Evolutionary conservation across 2,888 invertebrate species (phyloP), one percentile per base, ranked within the genome.

Genomic region (Drosophila falleni): DNA sequence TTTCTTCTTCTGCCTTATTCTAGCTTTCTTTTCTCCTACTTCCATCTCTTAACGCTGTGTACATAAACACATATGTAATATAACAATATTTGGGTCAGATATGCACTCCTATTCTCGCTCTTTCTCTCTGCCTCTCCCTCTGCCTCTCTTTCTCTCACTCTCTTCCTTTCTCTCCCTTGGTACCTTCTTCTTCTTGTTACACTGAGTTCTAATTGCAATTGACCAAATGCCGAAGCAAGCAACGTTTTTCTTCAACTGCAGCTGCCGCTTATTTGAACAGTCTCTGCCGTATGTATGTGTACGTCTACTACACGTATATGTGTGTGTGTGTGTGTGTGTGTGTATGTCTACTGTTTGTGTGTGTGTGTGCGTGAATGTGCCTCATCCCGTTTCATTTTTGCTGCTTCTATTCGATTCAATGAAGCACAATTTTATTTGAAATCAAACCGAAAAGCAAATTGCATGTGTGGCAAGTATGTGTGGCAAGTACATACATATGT

Each of bases 351-450:
- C 54, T 51, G 13, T 39, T 15, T 67, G 44, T n/a, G n/a, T 62
- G 37, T 46, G 19, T 51, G 29, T 53, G 31, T 56, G n/a, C 44
- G 51, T 50, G 10, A n/a, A n/a, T 69, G 42, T 53, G 54, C 74
- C 35, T 56, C 65, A 59, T 31, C 60, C 64, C 65, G 60, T 74
- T 56, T 82, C 72, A 80, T 82, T 80, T 80, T 86, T 78, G 74
- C 84, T 67, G 81, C 89, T 86, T 80, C 89, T 75, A 82, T 83
- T 78, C 87, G 84, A 83, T 86, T 88, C 89, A 84, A 78, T 84
- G 87, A 88, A 84, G 87, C 89, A 88, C 70, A 80, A 80, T 88
- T 86, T 84, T 88, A 84, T 88, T 88, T 86, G 87, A 84, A 88
- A 84, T 86, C 88, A 86, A 88, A 82, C 86, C 86, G 70, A 86